phyloP scores from a whole-genome alignment of 1,140 invertebrate species.

The Zaprionus inermis region DNA sequence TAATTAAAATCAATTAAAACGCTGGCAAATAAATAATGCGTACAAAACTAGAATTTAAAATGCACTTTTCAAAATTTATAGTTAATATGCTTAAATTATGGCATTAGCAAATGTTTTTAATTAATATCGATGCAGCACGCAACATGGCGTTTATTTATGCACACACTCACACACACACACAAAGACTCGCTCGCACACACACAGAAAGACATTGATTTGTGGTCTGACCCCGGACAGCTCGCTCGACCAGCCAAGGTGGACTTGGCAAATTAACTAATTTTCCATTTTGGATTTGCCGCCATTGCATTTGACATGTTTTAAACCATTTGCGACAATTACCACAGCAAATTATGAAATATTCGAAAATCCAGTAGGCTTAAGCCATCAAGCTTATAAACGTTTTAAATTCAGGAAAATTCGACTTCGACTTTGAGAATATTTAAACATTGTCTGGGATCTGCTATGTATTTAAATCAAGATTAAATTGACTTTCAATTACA shows the following conservation, averaged over 20 bases:
- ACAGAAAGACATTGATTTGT: slow-evolving; percentile 55
- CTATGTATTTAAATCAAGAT: neutral
- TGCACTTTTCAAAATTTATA: neutral
- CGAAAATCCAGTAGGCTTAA: slow-evolving; percentile 2
- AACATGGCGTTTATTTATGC: slow-evolving; percentile 38
- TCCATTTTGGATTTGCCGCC: slow-evolving; percentile 64
- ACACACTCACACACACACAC: slow-evolving; percentile 16
- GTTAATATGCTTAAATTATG: slow-evolving; percentile 73
- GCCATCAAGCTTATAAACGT: neutral
- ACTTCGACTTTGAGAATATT: neutral
- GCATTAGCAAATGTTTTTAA: slow-evolving; percentile 74
- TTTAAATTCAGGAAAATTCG: neutral
- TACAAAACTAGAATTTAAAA: slow-evolving; percentile 37
- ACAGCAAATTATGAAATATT: slow-evolving; percentile 52
- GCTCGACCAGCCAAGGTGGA: neutral
- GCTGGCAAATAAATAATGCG: slow-evolving; percentile 57
- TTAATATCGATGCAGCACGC: slow-evolving; percentile 47
- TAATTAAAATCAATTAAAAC: slow-evolving; percentile 63
- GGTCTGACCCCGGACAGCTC: slow-evolving; percentile 8
- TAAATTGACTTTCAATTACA: neutral
- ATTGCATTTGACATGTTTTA: neutral
- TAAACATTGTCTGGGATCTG: neutral
- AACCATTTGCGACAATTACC: slow-evolving; percentile 59
- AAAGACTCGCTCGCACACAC: neutral
- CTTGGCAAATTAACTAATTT: slow-evolving; percentile 69